phyloP scores from a whole-genome alignment of 2,888 invertebrate genomes.

The Drosophila parthenogenetica region DNA sequence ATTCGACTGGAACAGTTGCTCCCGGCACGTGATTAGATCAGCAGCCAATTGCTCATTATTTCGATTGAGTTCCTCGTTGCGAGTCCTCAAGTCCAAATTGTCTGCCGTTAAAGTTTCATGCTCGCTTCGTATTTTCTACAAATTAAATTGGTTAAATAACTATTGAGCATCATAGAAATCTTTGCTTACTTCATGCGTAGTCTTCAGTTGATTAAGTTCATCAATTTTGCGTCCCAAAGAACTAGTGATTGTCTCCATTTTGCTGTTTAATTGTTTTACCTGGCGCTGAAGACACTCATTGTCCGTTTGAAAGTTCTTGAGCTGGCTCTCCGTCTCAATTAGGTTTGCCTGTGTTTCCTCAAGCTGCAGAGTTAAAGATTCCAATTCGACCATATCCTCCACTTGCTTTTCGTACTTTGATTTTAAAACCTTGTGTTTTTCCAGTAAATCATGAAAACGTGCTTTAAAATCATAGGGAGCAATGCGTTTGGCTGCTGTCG shows the following conservation, averaged over 20 bases:
- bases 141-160: background rate
- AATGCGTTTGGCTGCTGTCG: constrained; percentile 85
- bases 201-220: constrained; percentile 74
- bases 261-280: constrained; percentile 71
- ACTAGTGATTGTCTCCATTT: constrained; percentile 77
- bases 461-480: constrained; percentile 89
- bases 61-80: constrained; percentile 64
- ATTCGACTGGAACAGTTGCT: constrained; percentile 84
- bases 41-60: constrained; percentile 70
- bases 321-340: constrained; percentile 75
- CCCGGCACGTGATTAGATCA: constrained; percentile 73
- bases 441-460: constrained; percentile 87
- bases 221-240: constrained; percentile 75
- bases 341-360: constrained; percentile 85
- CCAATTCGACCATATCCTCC: constrained; percentile 85
- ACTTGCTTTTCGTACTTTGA: constrained; percentile 86
- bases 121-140: constrained; percentile 72
- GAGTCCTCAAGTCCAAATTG: constrained; percentile 72
- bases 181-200: constrained; percentile 70
- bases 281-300: constrained; percentile 80
- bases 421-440: constrained; percentile 87
- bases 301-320: constrained; percentile 73
- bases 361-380: constrained; percentile 86
- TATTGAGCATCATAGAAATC: no score
- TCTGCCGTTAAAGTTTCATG: constrained; percentile 70